Base-by-base conservation (phyloP, 1,140 invertebrate species). In the Thaumetopoea pityocampa region DNA sequence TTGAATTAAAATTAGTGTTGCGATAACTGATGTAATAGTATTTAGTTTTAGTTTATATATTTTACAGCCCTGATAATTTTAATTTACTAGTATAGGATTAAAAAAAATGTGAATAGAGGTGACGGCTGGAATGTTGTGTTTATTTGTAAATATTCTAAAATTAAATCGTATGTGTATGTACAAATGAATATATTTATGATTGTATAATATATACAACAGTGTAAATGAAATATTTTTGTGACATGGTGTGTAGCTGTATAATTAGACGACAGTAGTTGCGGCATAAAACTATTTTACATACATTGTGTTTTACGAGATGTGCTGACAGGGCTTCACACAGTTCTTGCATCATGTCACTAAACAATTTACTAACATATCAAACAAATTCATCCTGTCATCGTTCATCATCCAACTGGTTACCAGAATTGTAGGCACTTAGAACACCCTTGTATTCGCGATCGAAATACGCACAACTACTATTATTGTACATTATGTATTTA, bases 191-290 rank as follows among this genome's bases (percentile, higher is more conserved):
- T 78, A 76, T 74, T 77, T 76, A 76, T 71, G 47, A 60, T 59
- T 67, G 63, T 76, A 69, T 38, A 66, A 51, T 55, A 67, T 71
- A 68, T 73, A 71, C 59, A 78, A 61, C 53, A 34, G 55, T 72
- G 59, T 68, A 73, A 70, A 73, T 50, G 59, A 58, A 68, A 73
- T 81, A 77, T 74, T 82, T 71, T 83, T 77, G 76, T 78, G 79
- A 77, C 73, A 83, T 80, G 73, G 63, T 79, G 76, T 80, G n/a
- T n/a, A n/a, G n/a, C n/a, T n/a, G n/a, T n/a, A 72, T 59, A 66
- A 54, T 67, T 62, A 64, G 55, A 54, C 40, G 56, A 57, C 51
- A 42, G 47, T 67, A 67, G 57, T 44, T 48, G 57, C 57, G 33
- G 59, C 51, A 45, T 58, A 60, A 49, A 58, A 44, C 44, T 66